These are phyloP conservation scores for Pararge aegeria DNA, from an alignment of 1,140 invertebrate species.

Conservation along the genomic window DNA sequence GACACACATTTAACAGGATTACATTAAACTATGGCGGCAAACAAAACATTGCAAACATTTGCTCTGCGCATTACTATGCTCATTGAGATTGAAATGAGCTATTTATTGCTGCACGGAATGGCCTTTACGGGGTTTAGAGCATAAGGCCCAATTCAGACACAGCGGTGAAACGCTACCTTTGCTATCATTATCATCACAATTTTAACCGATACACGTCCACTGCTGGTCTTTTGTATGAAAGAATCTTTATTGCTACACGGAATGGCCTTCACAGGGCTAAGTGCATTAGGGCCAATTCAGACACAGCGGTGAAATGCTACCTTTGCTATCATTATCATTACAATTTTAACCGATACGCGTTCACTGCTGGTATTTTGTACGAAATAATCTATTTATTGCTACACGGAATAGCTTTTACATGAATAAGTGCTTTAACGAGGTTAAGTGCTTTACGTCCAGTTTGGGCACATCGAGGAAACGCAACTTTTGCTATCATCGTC, in stretches of 20 bases:
- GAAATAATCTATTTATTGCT: no score
- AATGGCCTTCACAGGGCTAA: constrained; percentile 20
- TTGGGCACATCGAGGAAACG: background rate
- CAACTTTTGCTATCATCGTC: background rate
- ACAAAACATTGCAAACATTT: constrained; percentile 32
- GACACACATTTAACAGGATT: constrained; percentile 12
- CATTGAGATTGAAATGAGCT: constrained; percentile 43
- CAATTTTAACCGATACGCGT: no score
- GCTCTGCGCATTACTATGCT: constrained; percentile 23
- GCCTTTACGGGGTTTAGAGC: constrained; percentile 25
- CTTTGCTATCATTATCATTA: no score
- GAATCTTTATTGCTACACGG: constrained; percentile 30
- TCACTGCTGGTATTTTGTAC: no score
- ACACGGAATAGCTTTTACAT: constrained; percentile 20
- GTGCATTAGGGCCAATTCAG: constrained; percentile 7
- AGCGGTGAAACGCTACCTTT: background rate
- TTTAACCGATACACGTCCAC: no score
- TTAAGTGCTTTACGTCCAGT: constrained; percentile 15
- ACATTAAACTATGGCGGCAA: constrained; percentile 9
- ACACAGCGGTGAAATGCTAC: background rate
- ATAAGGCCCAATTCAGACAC: background rate
- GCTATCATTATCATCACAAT: no score
- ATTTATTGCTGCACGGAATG: constrained; percentile 28
- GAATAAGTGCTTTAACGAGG: no score
- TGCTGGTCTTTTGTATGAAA: no score